Conservation (phyloP, 1,140 invertebrate species). For the Drosophila littoralis region DNA sequence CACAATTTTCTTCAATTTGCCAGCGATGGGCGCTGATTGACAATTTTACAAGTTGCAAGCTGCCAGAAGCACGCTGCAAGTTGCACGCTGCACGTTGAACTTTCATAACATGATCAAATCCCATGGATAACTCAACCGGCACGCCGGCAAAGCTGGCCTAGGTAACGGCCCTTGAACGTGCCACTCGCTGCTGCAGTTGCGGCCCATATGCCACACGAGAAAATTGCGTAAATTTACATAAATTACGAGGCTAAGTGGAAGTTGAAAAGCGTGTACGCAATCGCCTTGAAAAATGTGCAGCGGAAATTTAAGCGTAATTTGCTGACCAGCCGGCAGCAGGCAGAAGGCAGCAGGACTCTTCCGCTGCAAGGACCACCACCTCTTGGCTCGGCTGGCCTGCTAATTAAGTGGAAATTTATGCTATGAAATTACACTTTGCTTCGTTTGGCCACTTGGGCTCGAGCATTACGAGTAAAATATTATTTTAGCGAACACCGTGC, state of each 20-base stretch:
- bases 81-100: conserved; percentile 39
- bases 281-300: conserved; percentile 80
- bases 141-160: conserved; percentile 10
- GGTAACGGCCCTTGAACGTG: conserved; percentile 29
- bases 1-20: conserved; percentile 46
- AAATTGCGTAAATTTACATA: conserved; percentile 80
- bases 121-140: conserved; percentile 15
- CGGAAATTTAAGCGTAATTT: conserved; percentile 81
- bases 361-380: neutral
- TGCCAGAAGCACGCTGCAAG: conserved; percentile 37
- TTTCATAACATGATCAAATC: conserved; percentile 34
- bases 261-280: conserved; percentile 75
- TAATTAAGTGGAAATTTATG: conserved; percentile 82
- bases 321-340: conserved; percentile 37
- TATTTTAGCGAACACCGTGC: conserved; percentile 52
- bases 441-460: conserved; percentile 25
- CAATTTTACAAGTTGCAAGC: conserved; percentile 41
- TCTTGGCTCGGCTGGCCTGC: conserved; percentile 40
- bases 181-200: conserved; percentile 26
- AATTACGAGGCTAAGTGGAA: conserved; percentile 73
- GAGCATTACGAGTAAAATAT: conserved; percentile 67
- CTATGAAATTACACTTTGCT: conserved; percentile 73
- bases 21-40: conserved; percentile 25
- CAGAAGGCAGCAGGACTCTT: neutral
- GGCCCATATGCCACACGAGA: conserved; percentile 41